These are phyloP conservation scores for Myrmecobius fasciatus DNA, from an alignment of 2,113 vertebrate genomes.

Conservation along the genomic window DNA sequence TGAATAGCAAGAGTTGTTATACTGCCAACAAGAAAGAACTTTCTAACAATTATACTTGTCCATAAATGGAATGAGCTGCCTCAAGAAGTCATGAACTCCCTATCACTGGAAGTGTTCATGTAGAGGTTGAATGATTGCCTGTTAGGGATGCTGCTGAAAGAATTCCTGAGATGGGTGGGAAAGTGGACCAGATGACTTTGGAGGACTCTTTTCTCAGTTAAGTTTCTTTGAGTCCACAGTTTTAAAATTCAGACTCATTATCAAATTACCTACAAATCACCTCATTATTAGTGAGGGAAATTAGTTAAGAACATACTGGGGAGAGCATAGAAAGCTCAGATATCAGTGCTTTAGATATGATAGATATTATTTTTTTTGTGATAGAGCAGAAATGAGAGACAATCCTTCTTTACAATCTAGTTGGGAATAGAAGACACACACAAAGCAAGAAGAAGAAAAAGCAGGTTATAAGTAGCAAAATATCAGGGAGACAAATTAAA, in stretches of 20 bases:
- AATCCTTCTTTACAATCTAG: neutral
- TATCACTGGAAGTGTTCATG: slow-evolving; percentile 81
- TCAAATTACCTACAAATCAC: neutral
- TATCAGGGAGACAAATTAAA: neutral
- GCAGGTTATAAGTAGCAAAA: neutral
- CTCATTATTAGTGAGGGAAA: neutral
- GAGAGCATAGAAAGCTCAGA: neutral
- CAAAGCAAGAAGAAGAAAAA: neutral
- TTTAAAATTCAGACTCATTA: neutral
- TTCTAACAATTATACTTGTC: slow-evolving; percentile 82
- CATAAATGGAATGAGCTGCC: slow-evolving; percentile 80
- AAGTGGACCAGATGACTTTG: neutral
- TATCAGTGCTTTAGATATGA: neutral
- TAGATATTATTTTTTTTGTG: too few species aligned
- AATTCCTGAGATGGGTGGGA: neutral
- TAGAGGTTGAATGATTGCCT: slow-evolving; percentile 79
- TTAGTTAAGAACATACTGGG: neutral
- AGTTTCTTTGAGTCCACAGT: neutral
- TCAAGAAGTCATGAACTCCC: slow-evolving; percentile 80
- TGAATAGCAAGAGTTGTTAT: neutral
- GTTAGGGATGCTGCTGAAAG: slow-evolving; percentile 63
- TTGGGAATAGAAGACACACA: neutral
- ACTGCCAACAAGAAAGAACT: slow-evolving; percentile 80
- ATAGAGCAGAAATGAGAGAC: neutral
- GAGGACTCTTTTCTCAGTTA: neutral